Base-by-base conservation (phyloP, 2,113 vertebrate genomes). In the Balaeniceps rex region DNA sequence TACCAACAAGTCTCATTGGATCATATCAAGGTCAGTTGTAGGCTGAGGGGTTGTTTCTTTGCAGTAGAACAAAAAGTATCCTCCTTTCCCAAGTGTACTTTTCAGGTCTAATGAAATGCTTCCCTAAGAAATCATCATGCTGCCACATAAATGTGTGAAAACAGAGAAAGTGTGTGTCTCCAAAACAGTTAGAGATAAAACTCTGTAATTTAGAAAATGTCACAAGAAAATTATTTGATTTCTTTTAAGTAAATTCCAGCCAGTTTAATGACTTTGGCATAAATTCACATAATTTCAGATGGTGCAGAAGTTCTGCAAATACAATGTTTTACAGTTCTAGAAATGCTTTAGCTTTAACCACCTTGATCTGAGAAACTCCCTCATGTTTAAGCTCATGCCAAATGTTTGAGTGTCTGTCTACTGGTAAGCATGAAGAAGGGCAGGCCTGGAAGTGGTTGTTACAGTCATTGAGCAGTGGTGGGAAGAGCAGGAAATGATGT, bases 191-290 rank as follows among this genome's bases (percentile, higher is more conserved):
- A 49, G 21, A 93, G 9, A 36, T 36, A 52, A 28, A 66, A 54
- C 10, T 46, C 26, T 8, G 6, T 16, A 61, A 77, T 51, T 81
- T 60, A 83, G 25, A 72, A 60, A 51, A 77, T 40, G 40, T 33
- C 4, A 17, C 10, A 63, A 57, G 61, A 40, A 72, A 64, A 54
- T 0, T 0, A 18, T 17, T 58, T 54, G 1, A 36, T 72, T 76
- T 64, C 0, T 60, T 72, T 69, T 55, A 64, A 51, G 5, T 34
- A 64, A 74, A 74, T 60, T 61, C 55, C 21, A 40, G 6, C 3
- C 12, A 52, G 7, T 40, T 85, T 79, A 12, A 29, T 46, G 4
- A 76, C 52, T 76, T 69, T 55, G 13, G 5, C 52, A 31, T 36
- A 52, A 82, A 42, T 46, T 76, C 7, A 76, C 6, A 46, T 29